These are phyloP conservation scores for Aphelocoma coerulescens DNA, from an alignment of 2,113 vertebrate genomes.

Conservation along the genomic window DNA sequence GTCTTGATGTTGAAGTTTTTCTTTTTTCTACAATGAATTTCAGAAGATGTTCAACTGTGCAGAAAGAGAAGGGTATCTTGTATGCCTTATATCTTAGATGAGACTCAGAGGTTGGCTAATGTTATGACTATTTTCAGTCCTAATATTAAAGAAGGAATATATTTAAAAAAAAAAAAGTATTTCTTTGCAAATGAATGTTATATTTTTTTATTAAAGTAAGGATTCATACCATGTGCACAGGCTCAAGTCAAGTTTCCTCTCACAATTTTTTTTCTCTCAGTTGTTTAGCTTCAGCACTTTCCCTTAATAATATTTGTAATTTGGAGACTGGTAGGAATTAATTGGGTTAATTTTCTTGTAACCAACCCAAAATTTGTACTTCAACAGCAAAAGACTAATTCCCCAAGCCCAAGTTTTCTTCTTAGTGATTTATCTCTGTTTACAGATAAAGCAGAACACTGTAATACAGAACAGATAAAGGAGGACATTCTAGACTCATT, in stretches of 20 bases:
- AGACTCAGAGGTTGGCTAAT: neutral
- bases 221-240: neutral
- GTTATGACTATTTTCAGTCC: neutral
- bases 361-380: neutral
- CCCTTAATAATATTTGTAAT: neutral
- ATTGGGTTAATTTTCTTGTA: neutral
- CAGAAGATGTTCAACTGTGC: neutral
- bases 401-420: neutral
- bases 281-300: neutral
- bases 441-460: conserved; percentile 6
- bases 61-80: neutral
- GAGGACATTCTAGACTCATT: conserved; percentile 7
- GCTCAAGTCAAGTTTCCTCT: neutral
- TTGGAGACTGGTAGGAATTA: neutral
- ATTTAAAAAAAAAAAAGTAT: fast-evolving
- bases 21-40: neutral
- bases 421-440: conserved; percentile 20
- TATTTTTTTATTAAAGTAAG: neutral
- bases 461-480: neutral
- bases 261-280: neutral
- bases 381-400: neutral
- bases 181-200: neutral
- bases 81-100: neutral
- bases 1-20: neutral
- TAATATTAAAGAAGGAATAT: neutral